Evolutionary conservation across 1,140 invertebrate genomes (phyloP).

Genomic region (Drosophila sulfurigaster): DNA sequence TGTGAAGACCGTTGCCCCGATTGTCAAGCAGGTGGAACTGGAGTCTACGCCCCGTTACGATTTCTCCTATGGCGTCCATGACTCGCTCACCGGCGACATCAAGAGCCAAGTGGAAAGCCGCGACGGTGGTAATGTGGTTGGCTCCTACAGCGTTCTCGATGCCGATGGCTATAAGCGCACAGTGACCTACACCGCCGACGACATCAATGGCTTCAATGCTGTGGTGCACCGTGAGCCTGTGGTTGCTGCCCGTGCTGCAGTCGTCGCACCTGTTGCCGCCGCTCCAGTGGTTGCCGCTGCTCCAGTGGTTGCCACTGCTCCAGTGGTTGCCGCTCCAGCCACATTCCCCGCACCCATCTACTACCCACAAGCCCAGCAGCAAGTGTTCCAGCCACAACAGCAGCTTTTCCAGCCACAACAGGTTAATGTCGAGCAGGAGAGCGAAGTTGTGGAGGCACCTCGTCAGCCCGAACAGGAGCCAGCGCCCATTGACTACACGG

Average conservation of each 20-base stretch:
- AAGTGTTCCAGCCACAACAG: constrained; percentile 26
- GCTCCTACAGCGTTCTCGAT: constrained; percentile 87
- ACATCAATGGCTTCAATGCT: constrained; percentile 86
- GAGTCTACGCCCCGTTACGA: constrained; percentile 84
- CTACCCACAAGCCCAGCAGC: constrained; percentile 61
- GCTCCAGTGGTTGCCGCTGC: constrained; percentile 35
- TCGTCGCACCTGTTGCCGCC: constrained; percentile 48
- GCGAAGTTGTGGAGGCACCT: constrained; percentile 70
- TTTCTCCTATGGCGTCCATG: constrained; percentile 86
- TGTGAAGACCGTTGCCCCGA: constrained; percentile 42
- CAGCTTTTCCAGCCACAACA: constrained; percentile 53
- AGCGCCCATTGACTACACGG: constrained; percentile 63
- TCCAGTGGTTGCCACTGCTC: constrained; percentile 26
- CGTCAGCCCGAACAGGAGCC: constrained; percentile 65
- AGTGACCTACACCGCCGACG: constrained; percentile 86
- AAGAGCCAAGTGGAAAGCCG: constrained; percentile 87
- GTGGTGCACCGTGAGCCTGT: constrained; percentile 85
- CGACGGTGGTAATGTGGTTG: constrained; percentile 86
- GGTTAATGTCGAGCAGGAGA: constrained; percentile 48
- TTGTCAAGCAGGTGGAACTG: constrained; percentile 72
- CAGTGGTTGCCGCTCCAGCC: constrained; percentile 23
- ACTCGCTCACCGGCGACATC: constrained; percentile 87
- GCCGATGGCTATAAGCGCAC: constrained; percentile 87
- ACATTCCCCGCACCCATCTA: constrained; percentile 66
- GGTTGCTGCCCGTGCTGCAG: constrained; percentile 59